A percentile compares a stretch with the other conserved stretches of the same genome.
These are phyloP conservation scores for Hyperoplus immaculatus DNA, from an alignment of 2,797 vertebrate species.

Conservation along the genomic window DNA sequence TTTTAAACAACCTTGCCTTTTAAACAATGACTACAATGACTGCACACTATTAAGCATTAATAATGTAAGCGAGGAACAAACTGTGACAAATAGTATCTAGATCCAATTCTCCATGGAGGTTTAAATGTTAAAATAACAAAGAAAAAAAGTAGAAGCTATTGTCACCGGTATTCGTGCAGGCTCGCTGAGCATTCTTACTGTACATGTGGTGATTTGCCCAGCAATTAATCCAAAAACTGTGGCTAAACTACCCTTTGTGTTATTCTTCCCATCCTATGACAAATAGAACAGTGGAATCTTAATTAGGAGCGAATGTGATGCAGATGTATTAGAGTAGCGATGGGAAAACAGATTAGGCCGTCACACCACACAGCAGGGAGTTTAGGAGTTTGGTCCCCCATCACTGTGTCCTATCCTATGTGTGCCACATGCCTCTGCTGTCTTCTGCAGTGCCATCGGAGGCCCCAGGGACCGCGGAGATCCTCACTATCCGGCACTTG, in stretches of 20 bases:
- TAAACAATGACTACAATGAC: constrained; percentile 53
- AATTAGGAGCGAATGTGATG: constrained; percentile 85
- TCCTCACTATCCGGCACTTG: constrained; percentile 58
- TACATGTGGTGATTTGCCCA: constrained; percentile 82
- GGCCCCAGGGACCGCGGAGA: constrained; percentile 67
- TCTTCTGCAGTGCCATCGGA: constrained; percentile 76
- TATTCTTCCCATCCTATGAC: constrained; percentile 83
- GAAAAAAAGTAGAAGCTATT: constrained; percentile 46
- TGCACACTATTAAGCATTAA: constrained; percentile 58
- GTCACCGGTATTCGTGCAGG: constrained; percentile 62
- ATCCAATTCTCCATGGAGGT: constrained; percentile 57
- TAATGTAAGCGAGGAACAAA: constrained; percentile 51
- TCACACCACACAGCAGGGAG: constrained; percentile 83
- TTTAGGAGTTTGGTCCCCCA: constrained; percentile 82
- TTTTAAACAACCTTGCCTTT: constrained; percentile 30
- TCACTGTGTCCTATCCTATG: constrained; percentile 82
- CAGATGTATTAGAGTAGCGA: constrained; percentile 85
- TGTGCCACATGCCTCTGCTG: constrained; percentile 82
- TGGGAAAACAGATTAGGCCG: constrained; percentile 87
- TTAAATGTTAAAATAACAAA: constrained; percentile 71
- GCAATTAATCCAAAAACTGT: constrained; percentile 87
- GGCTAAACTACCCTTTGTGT: constrained; percentile 84
- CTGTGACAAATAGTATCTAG: constrained; percentile 63
- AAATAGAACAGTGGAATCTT: constrained; percentile 86
- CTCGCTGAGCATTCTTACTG: constrained; percentile 67